Evolutionary conservation across 2,888 invertebrate species (phyloP).

Genomic region (Apamea epomidion): DNA sequence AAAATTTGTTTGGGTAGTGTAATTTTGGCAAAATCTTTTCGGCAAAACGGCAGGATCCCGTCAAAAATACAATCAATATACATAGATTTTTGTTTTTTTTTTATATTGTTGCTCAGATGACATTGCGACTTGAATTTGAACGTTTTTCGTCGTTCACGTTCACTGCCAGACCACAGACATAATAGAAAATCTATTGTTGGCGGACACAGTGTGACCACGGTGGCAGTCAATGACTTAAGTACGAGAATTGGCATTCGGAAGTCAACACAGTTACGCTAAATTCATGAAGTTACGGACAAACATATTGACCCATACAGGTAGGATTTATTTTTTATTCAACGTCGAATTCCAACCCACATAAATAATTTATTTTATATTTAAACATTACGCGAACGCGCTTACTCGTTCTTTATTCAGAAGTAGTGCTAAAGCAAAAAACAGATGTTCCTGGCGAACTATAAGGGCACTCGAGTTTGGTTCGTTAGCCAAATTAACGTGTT

Average conservation of each 20-base stretch:
- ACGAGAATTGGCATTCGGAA: too few species aligned
- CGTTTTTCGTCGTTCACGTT: too few species aligned
- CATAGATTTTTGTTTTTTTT: too few species aligned
- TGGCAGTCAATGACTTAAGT: too few species aligned
- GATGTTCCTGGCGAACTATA: conserved; percentile 71
- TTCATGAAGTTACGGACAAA: not conserved
- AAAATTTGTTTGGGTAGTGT: too few species aligned
- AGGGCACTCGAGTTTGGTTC: conserved; percentile 83
- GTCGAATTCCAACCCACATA: conserved; percentile 4
- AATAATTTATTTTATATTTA: not conserved
- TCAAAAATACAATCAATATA: too few species aligned
- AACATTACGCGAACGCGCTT: conserved; percentile 24
- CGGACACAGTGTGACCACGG: too few species aligned
- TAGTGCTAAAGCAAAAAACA: conserved; percentile 78
- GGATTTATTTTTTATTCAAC: conserved; percentile 6
- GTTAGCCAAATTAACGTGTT: conserved; percentile 87
- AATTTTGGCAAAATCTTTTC: too few species aligned
- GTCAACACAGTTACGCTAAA: not conserved
- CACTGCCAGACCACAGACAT: too few species aligned
- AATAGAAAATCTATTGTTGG: too few species aligned
- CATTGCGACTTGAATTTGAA: not conserved
- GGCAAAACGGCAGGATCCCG: too few species aligned
- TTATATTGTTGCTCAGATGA: too few species aligned
- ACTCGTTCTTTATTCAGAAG: conserved; percentile 70
- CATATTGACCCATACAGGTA: not conserved